Base-by-base conservation (phyloP, 2,888 invertebrate species). In the Neoaliturus tenellus region DNA sequence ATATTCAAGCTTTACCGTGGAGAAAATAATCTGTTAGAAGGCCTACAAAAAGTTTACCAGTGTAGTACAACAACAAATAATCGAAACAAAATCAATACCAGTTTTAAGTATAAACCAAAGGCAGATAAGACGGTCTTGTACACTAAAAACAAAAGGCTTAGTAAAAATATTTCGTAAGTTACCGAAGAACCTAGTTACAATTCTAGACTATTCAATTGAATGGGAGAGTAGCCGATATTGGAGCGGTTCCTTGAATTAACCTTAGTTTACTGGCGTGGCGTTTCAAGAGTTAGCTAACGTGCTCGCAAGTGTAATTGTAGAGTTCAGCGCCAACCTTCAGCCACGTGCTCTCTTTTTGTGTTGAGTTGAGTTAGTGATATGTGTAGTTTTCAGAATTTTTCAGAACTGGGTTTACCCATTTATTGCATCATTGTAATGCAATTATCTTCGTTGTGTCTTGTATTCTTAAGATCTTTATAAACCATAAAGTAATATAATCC, bases 191-290 rank as follows among this genome's bases (percentile, higher is more conserved):
- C n/a, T n/a, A n/a, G n/a, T n/a, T n/a, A n/a, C n/a, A n/a, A n/a
- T n/a, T n/a, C n/a, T n/a, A n/a, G n/a, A n/a, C n/a, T n/a, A n/a
- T n/a, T n/a, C n/a, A n/a, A n/a, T n/a, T n/a, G n/a, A n/a, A n/a
- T n/a, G 55, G 55, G 55, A 55, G 55, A 55, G 55, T 55, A 8
- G 55, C 55, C 55, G 17, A 55, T 55, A 55, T 55, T 55, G 55
- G 55, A 55, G 8, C 55, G 55, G 55, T 55, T 5, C 55, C 55
- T 55, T 55, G 6, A 55, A 14, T 55, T 5, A 17, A 55, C 55
- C 55, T 20, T 17, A n/a, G 20, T 23, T 55, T 23, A 55, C 5
- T 5, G 55, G 23, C 55, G 5, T 55, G 6, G n/a, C n/a, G 14
- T 55, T 55, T 14, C 23, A 5, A 55, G 55, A 6, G 55, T 5